These are phyloP conservation scores for Oreochromis aureus DNA, from an alignment of 2,113 vertebrate species.

Conservation along the genomic window DNA sequence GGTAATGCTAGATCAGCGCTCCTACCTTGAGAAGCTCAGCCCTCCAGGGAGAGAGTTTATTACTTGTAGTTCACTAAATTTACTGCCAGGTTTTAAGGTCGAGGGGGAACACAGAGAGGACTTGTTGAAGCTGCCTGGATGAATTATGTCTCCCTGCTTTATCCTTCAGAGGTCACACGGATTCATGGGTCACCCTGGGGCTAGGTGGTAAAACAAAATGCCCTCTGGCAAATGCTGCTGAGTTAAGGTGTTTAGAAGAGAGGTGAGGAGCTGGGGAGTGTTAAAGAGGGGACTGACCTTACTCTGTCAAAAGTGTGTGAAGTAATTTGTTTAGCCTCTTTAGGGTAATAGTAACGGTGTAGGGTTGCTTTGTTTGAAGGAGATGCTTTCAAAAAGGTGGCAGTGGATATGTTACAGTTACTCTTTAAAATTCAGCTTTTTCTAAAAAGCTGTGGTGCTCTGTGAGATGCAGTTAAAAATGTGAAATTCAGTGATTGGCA, in stretches of 20 bases:
- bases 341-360: background rate
- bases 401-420: background rate
- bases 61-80: constrained; percentile 52
- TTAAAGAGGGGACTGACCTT: constrained; percentile 18
- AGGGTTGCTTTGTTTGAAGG: background rate
- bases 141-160: constrained; percentile 56
- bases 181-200: constrained; percentile 58
- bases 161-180: constrained; percentile 48
- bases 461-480: background rate
- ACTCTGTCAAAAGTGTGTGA: background rate
- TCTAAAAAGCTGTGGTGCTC: background rate
- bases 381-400: background rate
- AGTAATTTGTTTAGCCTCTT: background rate
- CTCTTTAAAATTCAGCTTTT: background rate
- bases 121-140: constrained; percentile 63
- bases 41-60: constrained; percentile 46
- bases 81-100: constrained; percentile 57
- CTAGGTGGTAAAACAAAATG: constrained; percentile 30
- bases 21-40: constrained; percentile 13
- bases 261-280: background rate
- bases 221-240: constrained; percentile 39
- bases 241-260: constrained; percentile 14
- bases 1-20: constrained; percentile 55
- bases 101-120: constrained; percentile 38
- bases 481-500: background rate